These are phyloP conservation scores for Cynopterus brachyotis DNA, from an alignment of 2,113 vertebrate species.

Conservation along the genomic window DNA sequence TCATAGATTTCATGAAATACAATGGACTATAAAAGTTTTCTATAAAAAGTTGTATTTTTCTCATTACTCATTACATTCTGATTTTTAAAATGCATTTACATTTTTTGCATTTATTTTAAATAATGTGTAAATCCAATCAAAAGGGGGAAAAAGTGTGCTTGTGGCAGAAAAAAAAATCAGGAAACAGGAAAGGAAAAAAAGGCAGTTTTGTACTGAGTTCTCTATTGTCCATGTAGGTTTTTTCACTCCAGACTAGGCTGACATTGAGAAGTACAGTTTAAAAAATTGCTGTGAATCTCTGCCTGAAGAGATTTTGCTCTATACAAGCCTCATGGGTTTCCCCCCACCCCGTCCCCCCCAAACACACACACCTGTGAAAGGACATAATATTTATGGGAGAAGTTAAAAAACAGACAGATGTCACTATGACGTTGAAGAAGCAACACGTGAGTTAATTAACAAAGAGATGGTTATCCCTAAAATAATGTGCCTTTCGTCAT, in stretches of 20 bases:
- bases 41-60: neutral
- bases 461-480: neutral
- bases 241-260: neutral
- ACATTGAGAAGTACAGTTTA: neutral
- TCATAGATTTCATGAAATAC: neutral
- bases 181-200: neutral
- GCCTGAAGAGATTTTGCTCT: neutral
- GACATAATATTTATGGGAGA: neutral
- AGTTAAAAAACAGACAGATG: neutral
- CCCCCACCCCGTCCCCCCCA: too few species aligned
- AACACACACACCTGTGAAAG: neutral
- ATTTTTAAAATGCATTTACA: neutral
- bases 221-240: neutral
- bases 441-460: neutral
- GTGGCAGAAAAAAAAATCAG: neutral
- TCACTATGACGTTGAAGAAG: neutral
- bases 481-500: neutral
- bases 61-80: neutral
- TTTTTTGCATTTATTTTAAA: constrained; percentile 12
- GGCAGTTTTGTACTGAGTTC: neutral
- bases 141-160: neutral
- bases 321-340: neutral
- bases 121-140: neutral
- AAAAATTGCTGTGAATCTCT: neutral
- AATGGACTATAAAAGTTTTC: neutral